These are phyloP conservation scores for Frankliniella fusca DNA, from an alignment of 2,888 invertebrate genomes.

Conservation along the genomic window DNA sequence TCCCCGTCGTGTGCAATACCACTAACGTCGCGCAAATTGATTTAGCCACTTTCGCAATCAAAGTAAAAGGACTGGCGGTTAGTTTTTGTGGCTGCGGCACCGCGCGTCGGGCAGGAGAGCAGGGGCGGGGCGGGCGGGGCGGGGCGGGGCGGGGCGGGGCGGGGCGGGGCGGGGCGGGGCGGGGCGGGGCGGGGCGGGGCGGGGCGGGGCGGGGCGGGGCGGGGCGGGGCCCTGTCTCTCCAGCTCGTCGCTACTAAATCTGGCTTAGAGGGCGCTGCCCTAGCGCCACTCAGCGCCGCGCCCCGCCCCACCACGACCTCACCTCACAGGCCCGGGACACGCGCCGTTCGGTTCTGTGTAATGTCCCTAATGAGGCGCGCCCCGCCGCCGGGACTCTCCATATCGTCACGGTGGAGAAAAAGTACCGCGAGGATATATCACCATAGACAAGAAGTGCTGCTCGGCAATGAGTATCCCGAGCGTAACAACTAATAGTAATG, in stretches of 20 bases:
- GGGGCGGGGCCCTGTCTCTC: neutral
- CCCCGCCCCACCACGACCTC: neutral
- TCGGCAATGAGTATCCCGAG: too few species aligned
- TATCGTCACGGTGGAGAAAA: too few species aligned
- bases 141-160: neutral
- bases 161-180: neutral
- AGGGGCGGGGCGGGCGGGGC: neutral
- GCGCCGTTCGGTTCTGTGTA: conserved; percentile 6
- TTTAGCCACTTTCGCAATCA: conserved; percentile 12
- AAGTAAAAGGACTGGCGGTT: neutral
- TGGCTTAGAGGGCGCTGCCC: too few species aligned
- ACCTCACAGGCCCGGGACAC: neutral
- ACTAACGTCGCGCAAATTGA: conserved; percentile 1
- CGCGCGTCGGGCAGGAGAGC: neutral
- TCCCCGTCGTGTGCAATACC: neutral
- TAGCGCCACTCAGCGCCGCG: too few species aligned
- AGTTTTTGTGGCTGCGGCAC: neutral
- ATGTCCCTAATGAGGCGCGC: conserved; percentile 2
- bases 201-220: neutral
- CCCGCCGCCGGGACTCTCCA: too few species aligned
- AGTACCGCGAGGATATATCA: too few species aligned
- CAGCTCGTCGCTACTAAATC: too few species aligned
- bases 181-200: neutral
- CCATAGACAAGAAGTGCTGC: too few species aligned
- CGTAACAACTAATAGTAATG: too few species aligned